Base-by-base conservation (phyloP, 1,140 invertebrate species). In the Pseudomyrmex dendroicus region DNA sequence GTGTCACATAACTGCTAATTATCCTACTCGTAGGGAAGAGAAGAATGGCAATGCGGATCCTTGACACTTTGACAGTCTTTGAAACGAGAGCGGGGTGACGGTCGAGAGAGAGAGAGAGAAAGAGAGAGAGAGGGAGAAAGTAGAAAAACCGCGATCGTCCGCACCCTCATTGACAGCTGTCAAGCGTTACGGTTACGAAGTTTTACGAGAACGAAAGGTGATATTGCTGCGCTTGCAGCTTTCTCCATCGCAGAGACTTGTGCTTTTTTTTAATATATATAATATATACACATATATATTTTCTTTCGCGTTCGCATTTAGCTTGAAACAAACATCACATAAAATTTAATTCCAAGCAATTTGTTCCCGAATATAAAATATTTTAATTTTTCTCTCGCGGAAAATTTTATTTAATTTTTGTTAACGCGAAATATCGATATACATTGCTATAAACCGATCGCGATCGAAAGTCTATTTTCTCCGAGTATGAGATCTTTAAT, bases 151-250 rank as follows among this genome's bases (percentile, higher is more conserved):
- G 82, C 88, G 86, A 78, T 85, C 73, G 73, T 70, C 72, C 82
- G 85, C 84, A 76, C 62, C 78, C 61, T 80, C 87, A 88, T 89
- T 92, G 92, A 92, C 91, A 91, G 91, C 92, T 93, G 92, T 92
- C 93, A 93, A 91, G 89, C 90, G 92, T 93, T 91, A 90, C 85
- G 90, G 89, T 72, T 73, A 76, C 77, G 88, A 91, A 91, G 88
- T 91, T 91, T 91, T 87, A 88, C 82, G 77, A 84, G 73, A 57
- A 72, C 76, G 73, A 90, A 90, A 91, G 88, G 90, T 91, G 87
- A 92, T 92, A 91, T 91, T 88, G 90, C 89, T 86, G 82, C 64
- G 90, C 88, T 88, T 77, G 90, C 89, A 82, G 86, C 63, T 83
- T 70, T 68, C n/a, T 62, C 63, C 25, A 9, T 63, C 15, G 25